Conservation (phyloP, 2,113 vertebrate species). For the Acanthochromis polyacanthus region DNA sequence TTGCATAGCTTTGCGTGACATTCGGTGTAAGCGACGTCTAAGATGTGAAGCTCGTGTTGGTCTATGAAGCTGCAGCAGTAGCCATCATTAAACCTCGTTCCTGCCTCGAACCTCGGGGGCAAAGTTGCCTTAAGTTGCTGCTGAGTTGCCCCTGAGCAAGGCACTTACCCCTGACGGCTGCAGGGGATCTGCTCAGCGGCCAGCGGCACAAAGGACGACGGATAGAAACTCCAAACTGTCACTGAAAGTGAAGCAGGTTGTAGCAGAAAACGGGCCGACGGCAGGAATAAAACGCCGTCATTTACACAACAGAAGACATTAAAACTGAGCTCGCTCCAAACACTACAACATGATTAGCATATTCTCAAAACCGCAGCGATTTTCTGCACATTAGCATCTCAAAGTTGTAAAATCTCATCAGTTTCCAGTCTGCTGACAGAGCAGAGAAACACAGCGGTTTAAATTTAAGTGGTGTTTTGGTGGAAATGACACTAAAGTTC, state of each 20-base stretch:
- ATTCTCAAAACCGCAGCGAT: neutral
- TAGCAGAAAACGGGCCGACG: neutral
- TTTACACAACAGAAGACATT: slow-evolving; percentile 26
- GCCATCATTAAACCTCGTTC: neutral
- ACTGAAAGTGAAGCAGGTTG: no score
- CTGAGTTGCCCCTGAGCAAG: slow-evolving; percentile 55
- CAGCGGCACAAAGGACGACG: neutral
- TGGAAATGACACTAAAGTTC: no score
- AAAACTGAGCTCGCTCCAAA: neutral
- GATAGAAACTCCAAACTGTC: no score
- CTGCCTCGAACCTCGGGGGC: neutral
- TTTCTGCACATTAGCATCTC: slow-evolving; percentile 33
- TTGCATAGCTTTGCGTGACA: slow-evolving; percentile 62
- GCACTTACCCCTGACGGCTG: slow-evolving; percentile 51
- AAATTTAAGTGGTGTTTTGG: neutral
- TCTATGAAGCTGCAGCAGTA: neutral
- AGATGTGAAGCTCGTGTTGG: slow-evolving; percentile 18
- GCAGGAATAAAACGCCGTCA: neutral
- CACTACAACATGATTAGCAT: slow-evolving; percentile 1
- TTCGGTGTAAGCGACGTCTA: neutral
- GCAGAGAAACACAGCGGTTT: neutral
- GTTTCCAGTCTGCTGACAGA: slow-evolving; percentile 22
- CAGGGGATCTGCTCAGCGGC: slow-evolving; percentile 50
- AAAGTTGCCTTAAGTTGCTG: slow-evolving; percentile 15
- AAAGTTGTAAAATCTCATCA: slow-evolving; percentile 22